Evolutionary conservation across 2,888 invertebrate genomes (phyloP).

Genomic region (Boloria euphrosyne): DNA sequence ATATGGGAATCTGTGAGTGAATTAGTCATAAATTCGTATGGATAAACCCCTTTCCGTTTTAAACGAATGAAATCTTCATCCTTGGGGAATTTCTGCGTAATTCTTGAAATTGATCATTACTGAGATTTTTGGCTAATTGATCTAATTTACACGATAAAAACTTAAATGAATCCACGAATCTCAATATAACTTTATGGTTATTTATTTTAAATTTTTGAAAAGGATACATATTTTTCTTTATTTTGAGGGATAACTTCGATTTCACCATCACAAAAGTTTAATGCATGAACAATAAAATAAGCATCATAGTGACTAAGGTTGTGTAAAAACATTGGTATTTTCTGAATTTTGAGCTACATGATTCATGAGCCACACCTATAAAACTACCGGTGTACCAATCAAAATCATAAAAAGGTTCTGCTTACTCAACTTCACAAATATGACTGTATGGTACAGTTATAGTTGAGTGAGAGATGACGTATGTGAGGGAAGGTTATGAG

Average conservation of each 20-base stretch:
- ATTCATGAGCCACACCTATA: constrained; percentile 7
- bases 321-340: constrained; percentile 32
- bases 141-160: neutral
- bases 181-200: neutral
- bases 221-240: neutral
- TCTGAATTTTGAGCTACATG: constrained; percentile 5
- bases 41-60: constrained; percentile 29
- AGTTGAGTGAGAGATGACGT: too few relatives aligned
- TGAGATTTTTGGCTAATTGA: neutral
- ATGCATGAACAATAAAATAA: neutral
- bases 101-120: constrained; percentile 3
- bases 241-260: constrained; percentile 4
- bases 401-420: constrained; percentile 3
- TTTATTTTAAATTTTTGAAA: neutral
- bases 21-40: constrained; percentile 35
- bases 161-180: neutral
- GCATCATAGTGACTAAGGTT: constrained; percentile 18
- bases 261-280: neutral
- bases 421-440: constrained; percentile 33
- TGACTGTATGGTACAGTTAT: too few relatives aligned
- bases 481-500: too few relatives aligned
- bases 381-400: constrained; percentile 9
- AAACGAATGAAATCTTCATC: neutral
- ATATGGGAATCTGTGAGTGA: constrained; percentile 3
- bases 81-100: neutral